phyloP scores from a whole-genome alignment of 2,113 vertebrate genomes.

The Turdus rufiventris region DNA sequence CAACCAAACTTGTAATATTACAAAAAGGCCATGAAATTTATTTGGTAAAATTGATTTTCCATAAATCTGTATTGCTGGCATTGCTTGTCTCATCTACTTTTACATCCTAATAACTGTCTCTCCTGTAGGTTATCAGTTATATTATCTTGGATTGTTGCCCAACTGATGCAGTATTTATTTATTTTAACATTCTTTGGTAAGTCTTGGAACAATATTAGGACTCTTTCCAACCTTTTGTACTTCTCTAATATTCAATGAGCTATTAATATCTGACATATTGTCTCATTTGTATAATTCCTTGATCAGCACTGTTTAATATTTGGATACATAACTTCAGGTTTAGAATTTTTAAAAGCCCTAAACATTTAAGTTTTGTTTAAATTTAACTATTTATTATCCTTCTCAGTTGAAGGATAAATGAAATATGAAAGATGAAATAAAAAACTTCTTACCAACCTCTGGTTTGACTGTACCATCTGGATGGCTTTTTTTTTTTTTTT shows the following conservation, averaged over 20 bases:
- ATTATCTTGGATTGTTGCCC: background rate
- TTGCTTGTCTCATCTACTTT: background rate
- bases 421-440: background rate
- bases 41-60: background rate
- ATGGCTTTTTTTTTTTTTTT: background rate
- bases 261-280: background rate
- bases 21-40: background rate
- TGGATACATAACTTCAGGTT: background rate
- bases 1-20: background rate
- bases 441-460: background rate
- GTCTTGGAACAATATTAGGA: background rate
- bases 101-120: background rate
- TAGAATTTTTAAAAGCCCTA: rapidly evolving
- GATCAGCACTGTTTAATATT: background rate
- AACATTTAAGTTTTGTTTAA: background rate
- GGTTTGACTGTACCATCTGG: background rate
- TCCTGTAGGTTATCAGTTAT: background rate
- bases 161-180: background rate
- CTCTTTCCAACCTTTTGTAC: background rate
- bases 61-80: background rate
- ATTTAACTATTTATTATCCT: background rate
- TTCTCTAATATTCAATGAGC: background rate
- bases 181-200: background rate
- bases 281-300: background rate
- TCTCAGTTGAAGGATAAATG: background rate